Evolutionary conservation across 1,140 invertebrate genomes (phyloP).

Genomic region (Drosophila ogumai): DNA sequence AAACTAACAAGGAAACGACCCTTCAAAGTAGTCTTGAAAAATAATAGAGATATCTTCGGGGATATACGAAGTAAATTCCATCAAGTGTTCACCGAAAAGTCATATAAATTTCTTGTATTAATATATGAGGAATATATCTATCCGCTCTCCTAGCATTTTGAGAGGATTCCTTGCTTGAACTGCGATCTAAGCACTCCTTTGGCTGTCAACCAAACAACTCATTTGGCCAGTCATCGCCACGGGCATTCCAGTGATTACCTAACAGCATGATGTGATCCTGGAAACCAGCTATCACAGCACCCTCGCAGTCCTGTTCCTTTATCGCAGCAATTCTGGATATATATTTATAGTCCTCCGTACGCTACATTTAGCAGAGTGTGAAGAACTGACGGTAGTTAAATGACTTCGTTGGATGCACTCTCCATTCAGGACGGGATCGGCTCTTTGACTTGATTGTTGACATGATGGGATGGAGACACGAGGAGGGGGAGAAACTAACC

Average conservation of each 20-base stretch:
- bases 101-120: no score
- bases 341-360: conserved; percentile 45
- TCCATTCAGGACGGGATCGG: conserved; percentile 2
- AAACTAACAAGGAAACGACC: conserved; percentile 16
- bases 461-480: conserved; percentile 42
- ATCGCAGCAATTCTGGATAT: neutral
- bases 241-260: conserved; percentile 30
- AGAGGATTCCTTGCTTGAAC: neutral
- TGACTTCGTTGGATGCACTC: conserved; percentile 52
- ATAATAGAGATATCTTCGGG: neutral
- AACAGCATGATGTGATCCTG: conserved; percentile 45
- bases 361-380: conserved; percentile 77
- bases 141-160: neutral
- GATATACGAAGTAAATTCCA: neutral
- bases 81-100: neutral
- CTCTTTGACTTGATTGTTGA: conserved; percentile 75
- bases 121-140: neutral
- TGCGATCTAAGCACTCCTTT: neutral
- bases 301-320: conserved; percentile 10
- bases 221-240: conserved; percentile 41
- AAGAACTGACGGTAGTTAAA: conserved; percentile 66
- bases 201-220: conserved; percentile 2
- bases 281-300: conserved; percentile 5
- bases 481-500: conserved; percentile 60
- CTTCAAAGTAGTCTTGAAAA: neutral